Evolutionary conservation across 2,797 vertebrate genomes (phyloP).

Genomic region (Amniataba percoides): DNA sequence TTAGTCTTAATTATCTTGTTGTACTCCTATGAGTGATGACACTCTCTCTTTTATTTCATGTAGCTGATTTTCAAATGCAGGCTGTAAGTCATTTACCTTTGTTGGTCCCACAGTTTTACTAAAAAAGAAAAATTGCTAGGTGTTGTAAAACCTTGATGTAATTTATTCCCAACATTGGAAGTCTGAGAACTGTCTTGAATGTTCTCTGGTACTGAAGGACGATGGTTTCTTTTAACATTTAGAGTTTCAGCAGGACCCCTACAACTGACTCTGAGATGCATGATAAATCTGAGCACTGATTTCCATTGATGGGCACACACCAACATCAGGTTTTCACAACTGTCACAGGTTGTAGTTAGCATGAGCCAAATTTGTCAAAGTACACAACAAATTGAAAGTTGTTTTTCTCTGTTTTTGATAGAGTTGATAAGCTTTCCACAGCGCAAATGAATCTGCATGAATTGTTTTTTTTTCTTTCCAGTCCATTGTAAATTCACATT

Average conservation of each 20-base stretch:
- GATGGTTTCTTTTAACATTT: background rate
- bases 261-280: constrained; percentile 43
- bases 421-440: constrained; percentile 22
- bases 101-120: constrained; percentile 3
- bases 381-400: constrained; percentile 24
- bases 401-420: background rate
- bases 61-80: constrained; percentile 1
- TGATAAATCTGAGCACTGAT: constrained; percentile 30
- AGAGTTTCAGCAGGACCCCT: constrained; percentile 17
- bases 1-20: background rate
- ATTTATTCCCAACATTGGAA: background rate
- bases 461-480: constrained; percentile 21
- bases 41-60: background rate
- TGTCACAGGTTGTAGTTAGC: constrained; percentile 17
- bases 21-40: background rate
- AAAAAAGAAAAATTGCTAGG: background rate
- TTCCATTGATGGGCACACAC: background rate
- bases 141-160: background rate
- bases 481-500: constrained; percentile 54
- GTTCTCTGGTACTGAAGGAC: background rate
- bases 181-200: background rate
- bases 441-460: constrained; percentile 54
- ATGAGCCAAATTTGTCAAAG: constrained; percentile 11
- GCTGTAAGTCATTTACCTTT: background rate
- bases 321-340: constrained; percentile 7